Evolutionary conservation across 2,888 invertebrate genomes (phyloP).

Genomic region (Chromoteleia sp.): DNA sequence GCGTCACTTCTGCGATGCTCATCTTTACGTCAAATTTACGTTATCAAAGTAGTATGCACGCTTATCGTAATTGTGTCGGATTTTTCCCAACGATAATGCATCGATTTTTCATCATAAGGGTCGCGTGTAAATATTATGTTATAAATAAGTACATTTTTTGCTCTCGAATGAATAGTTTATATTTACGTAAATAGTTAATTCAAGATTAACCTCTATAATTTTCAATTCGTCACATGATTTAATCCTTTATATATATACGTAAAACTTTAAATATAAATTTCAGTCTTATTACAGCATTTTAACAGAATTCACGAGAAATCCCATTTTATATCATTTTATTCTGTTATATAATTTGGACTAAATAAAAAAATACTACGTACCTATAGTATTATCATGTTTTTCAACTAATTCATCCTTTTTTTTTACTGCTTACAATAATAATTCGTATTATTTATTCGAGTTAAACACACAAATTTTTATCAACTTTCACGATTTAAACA

Average conservation of each 20-base stretch:
- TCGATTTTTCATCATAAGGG: neutral
- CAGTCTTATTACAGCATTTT: no score
- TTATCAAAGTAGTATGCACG: slow-evolving; percentile 16
- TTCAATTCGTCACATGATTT: neutral
- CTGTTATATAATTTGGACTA: no score
- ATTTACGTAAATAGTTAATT: slow-evolving; percentile 4
- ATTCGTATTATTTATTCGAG: no score
- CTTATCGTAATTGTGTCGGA: slow-evolving; percentile 35
- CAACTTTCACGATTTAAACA: no score
- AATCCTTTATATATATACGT: neutral
- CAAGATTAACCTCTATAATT: neutral
- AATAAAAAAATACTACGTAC: no score
- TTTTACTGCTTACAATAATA: no score
- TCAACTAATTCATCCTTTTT: no score
- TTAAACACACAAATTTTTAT: no score
- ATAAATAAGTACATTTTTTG: slow-evolving; percentile 9
- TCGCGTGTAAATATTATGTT: slow-evolving; percentile 4
- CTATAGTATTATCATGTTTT: no score
- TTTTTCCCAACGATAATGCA: slow-evolving; percentile 1
- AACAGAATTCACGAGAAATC: no score
- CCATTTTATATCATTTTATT: no score
- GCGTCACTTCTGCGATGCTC: slow-evolving; percentile 48
- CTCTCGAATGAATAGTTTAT: neutral
- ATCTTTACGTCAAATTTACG: slow-evolving; percentile 55
- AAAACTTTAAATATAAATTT: no score